A percentile compares a stretch with the other conserved stretches of the same genome.
Evolutionary conservation across 1,140 invertebrate genomes (phyloP).

Genomic region (Gerris buenoi): DNA sequence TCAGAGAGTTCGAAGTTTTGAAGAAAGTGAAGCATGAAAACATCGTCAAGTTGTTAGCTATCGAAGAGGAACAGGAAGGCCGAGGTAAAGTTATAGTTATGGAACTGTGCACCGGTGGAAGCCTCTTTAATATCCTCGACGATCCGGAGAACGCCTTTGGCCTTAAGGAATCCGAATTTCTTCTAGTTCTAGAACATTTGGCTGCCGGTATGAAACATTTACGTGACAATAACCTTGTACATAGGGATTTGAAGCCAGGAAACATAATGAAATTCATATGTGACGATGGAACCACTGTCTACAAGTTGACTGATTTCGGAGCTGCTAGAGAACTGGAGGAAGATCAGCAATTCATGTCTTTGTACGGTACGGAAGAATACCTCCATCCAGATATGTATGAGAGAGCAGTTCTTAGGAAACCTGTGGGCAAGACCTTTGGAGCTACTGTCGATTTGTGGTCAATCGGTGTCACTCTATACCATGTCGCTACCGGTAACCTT

Average conservation of each 20-base stretch:
- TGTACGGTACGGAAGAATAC: constrained; percentile 96
- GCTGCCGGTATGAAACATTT: constrained; percentile 92
- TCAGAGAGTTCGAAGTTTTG: constrained; percentile 83
- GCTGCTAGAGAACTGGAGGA: constrained; percentile 88
- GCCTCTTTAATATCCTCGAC: constrained; percentile 85
- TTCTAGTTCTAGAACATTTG: constrained; percentile 75
- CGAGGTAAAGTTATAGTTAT: constrained; percentile 89
- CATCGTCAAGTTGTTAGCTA: constrained; percentile 84
- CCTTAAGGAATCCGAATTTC: constrained; percentile 78
- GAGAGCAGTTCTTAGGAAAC: constrained; percentile 75
- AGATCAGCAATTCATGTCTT: constrained; percentile 87
- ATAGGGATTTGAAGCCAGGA: constrained; percentile 89
- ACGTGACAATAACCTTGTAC: constrained; percentile 82
- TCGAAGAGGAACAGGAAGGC: constrained; percentile 84
- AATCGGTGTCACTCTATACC: constrained; percentile 91
- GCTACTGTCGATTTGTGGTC: constrained; percentile 94
- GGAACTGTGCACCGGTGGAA: constrained; percentile 88
- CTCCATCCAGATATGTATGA: constrained; percentile 96
- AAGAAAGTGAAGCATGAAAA: constrained; percentile 94
- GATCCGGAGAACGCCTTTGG: constrained; percentile 93
- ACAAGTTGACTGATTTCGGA: constrained; percentile 95
- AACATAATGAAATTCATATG: constrained; percentile 96
- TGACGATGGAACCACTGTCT: constrained; percentile 82
- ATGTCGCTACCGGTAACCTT: constrained; percentile 87
- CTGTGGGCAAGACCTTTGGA: constrained; percentile 81